Evolutionary conservation across 2,888 invertebrate genomes (phyloP).

Genomic region (Stenotaenia linearis): DNA sequence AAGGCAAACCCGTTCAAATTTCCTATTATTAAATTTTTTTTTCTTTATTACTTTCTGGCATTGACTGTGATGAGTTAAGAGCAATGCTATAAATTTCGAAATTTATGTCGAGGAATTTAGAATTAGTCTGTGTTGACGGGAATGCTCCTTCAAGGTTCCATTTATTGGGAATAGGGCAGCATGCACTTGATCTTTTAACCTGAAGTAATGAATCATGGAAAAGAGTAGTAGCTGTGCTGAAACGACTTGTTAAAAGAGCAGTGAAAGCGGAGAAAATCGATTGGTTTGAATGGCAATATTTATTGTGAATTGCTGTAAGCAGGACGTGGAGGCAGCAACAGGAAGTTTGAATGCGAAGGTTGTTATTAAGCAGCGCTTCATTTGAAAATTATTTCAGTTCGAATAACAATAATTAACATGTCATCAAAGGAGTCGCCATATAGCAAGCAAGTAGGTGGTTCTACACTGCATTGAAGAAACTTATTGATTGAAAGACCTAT

Average conservation of each 20-base stretch:
- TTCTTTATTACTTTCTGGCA: not conserved
- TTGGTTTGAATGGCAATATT: conserved; percentile 4
- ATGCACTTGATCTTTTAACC: conserved; percentile 22
- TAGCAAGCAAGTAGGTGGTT: not conserved
- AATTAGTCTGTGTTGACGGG: not conserved
- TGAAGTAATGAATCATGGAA: not conserved
- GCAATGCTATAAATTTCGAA: not conserved
- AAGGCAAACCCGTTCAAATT: no score
- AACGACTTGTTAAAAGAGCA: conserved; percentile 23
- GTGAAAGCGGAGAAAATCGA: not conserved
- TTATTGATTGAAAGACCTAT: not conserved
- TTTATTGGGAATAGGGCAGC: conserved; percentile 13
- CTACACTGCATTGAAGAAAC: not conserved
- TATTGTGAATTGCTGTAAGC: not conserved
- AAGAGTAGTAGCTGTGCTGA: not conserved
- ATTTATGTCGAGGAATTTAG: conserved; percentile 11
- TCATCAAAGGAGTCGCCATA: not conserved
- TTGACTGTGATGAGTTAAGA: not conserved
- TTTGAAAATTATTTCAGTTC: not conserved
- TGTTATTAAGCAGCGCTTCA: not conserved
- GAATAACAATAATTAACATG: not conserved
- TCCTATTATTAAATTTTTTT: no score
- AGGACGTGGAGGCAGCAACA: not conserved
- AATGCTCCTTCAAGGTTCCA: not conserved
- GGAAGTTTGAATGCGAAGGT: not conserved